Evolutionary conservation across 2,113 vertebrate genomes (phyloP).

Genomic region (Artemisiospiza belli): DNA sequence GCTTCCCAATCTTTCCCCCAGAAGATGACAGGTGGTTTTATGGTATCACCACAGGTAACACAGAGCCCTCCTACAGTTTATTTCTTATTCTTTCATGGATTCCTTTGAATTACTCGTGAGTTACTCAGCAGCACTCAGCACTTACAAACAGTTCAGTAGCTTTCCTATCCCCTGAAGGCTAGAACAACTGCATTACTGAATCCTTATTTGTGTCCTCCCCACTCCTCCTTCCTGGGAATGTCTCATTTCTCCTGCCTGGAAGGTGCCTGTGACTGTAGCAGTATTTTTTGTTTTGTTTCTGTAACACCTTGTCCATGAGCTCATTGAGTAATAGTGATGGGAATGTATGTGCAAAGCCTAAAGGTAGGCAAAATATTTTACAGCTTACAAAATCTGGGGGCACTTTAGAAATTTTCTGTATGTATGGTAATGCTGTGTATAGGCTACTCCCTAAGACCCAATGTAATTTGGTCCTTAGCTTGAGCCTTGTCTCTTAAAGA

Average conservation of each 20-base stretch:
- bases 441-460: not conserved
- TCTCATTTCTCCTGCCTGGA: not conserved
- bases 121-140: not conserved
- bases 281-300: not conserved
- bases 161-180: not conserved
- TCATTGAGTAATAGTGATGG: not conserved
- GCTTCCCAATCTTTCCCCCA: not conserved
- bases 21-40: not conserved
- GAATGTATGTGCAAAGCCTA: not conserved
- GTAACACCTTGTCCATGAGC: not conserved
- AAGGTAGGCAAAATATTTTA: not conserved
- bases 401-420: not conserved
- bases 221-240: not conserved
- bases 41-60: not conserved
- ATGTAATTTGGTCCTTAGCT: not conserved
- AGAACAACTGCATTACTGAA: not conserved
- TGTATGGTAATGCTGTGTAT: not conserved
- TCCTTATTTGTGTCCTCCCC: not conserved
- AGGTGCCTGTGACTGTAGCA: not conserved
- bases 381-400: not conserved
- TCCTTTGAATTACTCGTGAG: not conserved
- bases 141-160: not conserved
- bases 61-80: not conserved
- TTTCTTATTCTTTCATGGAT: not conserved
- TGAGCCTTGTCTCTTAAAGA: not conserved